Evolutionary conservation across 1,140 invertebrate species (phyloP).

Genomic region (Acyrthosiphon pisum): DNA sequence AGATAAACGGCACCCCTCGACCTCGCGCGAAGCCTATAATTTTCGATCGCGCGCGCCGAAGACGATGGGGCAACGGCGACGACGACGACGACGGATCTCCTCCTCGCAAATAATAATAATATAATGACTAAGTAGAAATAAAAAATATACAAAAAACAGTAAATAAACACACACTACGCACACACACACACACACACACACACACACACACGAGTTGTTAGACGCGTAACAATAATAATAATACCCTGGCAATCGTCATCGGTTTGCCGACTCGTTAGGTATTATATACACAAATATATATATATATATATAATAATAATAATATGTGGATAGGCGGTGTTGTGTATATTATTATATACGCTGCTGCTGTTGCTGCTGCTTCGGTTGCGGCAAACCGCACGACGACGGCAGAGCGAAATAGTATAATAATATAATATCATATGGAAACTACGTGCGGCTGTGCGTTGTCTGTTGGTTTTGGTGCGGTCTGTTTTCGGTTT

Average conservation of each 20-base stretch:
- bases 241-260: constrained; percentile 15
- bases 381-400: constrained; percentile 20
- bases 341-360: not conserved
- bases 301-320: too few relatives aligned
- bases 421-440: too few relatives aligned
- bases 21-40: constrained; percentile 34
- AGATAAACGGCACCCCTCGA: not conserved
- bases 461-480: constrained; percentile 23
- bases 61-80: not conserved
- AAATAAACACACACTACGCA: constrained; percentile 5
- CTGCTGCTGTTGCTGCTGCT: not conserved
- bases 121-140: not conserved
- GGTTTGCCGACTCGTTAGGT: constrained; percentile 47
- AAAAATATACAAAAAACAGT: constrained; percentile 19
- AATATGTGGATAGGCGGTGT: not conserved
- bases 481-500: constrained; percentile 41
- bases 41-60: not conserved
- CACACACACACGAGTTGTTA: not conserved
- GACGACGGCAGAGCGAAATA: not conserved
- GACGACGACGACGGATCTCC: not conserved
- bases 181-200: too few relatives aligned
- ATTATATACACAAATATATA: not conserved
- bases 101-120: constrained; percentile 14
- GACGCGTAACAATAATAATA: constrained; percentile 20
- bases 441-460: not conserved